Percentiles rank a stretch among this genome's conserved stretches.
These are phyloP conservation scores for Gadus macrocephalus DNA, from an alignment of 2,113 vertebrate species.

Conservation along the genomic window DNA sequence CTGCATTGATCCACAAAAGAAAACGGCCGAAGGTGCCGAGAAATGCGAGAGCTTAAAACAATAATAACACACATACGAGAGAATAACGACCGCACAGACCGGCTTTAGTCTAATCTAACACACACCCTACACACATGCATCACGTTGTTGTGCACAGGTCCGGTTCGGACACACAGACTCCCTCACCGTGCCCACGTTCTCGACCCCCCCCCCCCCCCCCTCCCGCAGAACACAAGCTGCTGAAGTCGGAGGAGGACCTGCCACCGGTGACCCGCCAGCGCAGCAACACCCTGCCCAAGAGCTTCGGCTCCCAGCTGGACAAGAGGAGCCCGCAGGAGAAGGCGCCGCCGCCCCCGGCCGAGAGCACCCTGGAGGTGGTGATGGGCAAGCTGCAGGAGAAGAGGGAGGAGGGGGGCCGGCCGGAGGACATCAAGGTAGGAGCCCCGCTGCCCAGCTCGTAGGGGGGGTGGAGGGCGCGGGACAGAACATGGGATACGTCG, in stretches of 20 bases:
- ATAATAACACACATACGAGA: not conserved
- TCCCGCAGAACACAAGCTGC: slow-evolving; percentile 81
- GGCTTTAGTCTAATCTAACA: too few species aligned
- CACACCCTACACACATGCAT: too few species aligned
- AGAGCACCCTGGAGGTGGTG: slow-evolving; percentile 84
- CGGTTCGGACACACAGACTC: too few species aligned
- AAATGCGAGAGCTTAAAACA: not conserved
- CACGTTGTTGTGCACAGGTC: too few species aligned
- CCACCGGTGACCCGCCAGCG: slow-evolving; percentile 86
- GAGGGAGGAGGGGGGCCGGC: slow-evolving; percentile 79
- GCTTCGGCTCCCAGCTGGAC: slow-evolving; percentile 95
- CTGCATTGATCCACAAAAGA: too few species aligned
- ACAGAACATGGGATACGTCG: too few species aligned
- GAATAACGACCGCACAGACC: too few species aligned
- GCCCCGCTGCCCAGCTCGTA: not conserved
- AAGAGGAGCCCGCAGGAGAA: slow-evolving; percentile 84
- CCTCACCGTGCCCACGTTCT: not conserved
- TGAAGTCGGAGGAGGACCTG: slow-evolving; percentile 89
- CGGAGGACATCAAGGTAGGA: slow-evolving; percentile 91
- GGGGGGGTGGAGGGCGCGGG: too few species aligned
- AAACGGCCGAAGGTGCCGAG: not conserved
- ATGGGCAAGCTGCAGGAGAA: slow-evolving; percentile 91
- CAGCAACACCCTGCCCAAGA: slow-evolving; percentile 96
- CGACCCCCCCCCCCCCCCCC: not conserved
- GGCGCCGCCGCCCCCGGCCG: slow-evolving; percentile 79